Base-by-base conservation (phyloP, 2,113 vertebrate species). In the Hirundichthys speculiger region DNA sequence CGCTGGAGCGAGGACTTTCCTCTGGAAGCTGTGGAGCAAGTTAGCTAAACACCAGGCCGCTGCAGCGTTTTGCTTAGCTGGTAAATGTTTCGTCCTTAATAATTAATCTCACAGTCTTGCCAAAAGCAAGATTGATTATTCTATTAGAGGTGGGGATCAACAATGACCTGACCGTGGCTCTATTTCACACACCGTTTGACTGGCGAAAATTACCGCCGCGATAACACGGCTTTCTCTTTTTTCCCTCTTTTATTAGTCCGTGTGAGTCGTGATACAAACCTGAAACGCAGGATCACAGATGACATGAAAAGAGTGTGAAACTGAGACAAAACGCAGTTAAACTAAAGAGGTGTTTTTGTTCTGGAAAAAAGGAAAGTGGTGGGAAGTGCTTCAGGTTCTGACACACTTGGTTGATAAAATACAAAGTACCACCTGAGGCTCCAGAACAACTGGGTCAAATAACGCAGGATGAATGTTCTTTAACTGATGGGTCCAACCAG, bases 101-200 rank as follows among this genome's bases (percentile, higher is more conserved):
- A 84, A 86, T 88, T 87, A 77, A 86, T 86, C 75, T 71, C 48
- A 67, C 50, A 22, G 53, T 76, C 77, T 75, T 75, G 79, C 85
- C 80, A 76, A 82, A 82, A 83, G 86, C 72, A 83, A 83, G 84
- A 87, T 84, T 86, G 86, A 88, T 90, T 81, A 81, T 84, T 87
- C 83, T 82, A 88, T 89, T 88, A 90, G 81, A 84, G 75, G 81
- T 76, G 75, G 77, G 68, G 77, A 80, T 87, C 82, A 75, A 80
- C 80, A 86, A 57, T 83, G 82, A 89, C 75, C 86, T 59, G 76
- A 80, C 60, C 52, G 63, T 11, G 45, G 80, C 79, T 83, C 79
- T 57, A 74, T 88, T 89, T 84, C 80, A 87, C 83, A 79, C 74
- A 69, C 82, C 65, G 83, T 86, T 89, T 85, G 76, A 91, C 75